Percentiles rank a stretch among this genome's conserved stretches.
phyloP scores from a whole-genome alignment of 2,113 vertebrate species.

The Trogon melanurus region DNA sequence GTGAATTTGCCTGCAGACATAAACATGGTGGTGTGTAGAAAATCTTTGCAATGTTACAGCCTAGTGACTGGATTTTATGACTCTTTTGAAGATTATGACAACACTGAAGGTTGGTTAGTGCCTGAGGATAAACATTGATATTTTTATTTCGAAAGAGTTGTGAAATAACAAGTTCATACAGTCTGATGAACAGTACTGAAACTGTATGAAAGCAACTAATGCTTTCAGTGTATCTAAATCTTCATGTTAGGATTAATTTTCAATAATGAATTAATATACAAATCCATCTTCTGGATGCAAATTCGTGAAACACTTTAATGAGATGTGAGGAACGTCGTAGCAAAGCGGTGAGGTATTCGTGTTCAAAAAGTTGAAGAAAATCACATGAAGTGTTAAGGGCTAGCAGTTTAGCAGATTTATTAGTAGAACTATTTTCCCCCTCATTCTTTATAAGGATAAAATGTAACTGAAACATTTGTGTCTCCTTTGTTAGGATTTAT shows the following conservation, averaged over 20 bases:
- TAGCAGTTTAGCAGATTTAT: neutral
- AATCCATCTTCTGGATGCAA: neutral
- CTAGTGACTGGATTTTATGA: neutral
- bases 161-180: neutral
- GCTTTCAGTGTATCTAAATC: neutral
- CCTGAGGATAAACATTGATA: neutral
- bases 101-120: neutral
- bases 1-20: neutral
- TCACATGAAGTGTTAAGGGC: neutral
- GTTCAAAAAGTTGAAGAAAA: neutral
- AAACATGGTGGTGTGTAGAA: neutral
- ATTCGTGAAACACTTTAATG: neutral
- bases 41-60: neutral
- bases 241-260: neutral
- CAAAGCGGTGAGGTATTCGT: neutral
- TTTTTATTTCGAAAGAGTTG: neutral
- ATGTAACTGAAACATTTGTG: neutral
- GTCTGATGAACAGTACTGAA: neutral
- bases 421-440: neutral
- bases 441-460: neutral
- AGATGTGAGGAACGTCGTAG: rapidly evolving
- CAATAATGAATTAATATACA: neutral
- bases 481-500: neutral
- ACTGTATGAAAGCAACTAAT: neutral
- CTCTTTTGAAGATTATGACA: neutral